Evolutionary conservation across 2,888 invertebrate genomes (phyloP).

Genomic region (Dascillus cervinus): DNA sequence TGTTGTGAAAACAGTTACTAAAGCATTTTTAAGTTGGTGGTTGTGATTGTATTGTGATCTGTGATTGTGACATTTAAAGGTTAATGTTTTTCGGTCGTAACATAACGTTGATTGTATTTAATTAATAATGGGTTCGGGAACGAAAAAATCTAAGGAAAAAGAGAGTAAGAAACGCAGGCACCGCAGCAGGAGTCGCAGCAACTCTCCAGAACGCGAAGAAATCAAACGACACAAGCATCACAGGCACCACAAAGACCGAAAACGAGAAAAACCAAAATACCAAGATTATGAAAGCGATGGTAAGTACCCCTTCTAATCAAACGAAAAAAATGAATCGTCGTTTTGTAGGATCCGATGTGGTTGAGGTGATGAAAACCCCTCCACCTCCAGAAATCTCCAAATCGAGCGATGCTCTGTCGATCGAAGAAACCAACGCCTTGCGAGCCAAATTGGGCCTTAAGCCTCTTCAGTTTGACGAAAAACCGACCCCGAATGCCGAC

Average conservation of each 20-base stretch:
- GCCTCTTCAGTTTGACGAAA: conserved; percentile 71
- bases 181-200: conserved; percentile 48
- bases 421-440: conserved; percentile 81
- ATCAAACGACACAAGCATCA: conserved; percentile 51
- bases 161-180: conserved; percentile 62
- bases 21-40: too few species aligned
- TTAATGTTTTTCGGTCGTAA: too few species aligned
- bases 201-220: conserved; percentile 39
- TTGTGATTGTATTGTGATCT: too few species aligned
- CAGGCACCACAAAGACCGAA: conserved; percentile 40
- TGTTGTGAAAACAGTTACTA: too few species aligned
- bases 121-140: conserved; percentile 56
- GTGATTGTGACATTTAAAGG: too few species aligned
- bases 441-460: conserved; percentile 90
- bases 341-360: conserved; percentile 33
- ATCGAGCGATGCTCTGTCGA: conserved; percentile 53
- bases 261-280: conserved; percentile 33
- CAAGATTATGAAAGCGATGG: conserved; percentile 48
- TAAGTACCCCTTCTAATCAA: conserved; percentile 43
- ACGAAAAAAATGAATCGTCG: too few species aligned
- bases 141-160: conserved; percentile 59
- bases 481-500: conserved; percentile 26
- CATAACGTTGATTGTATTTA: too few species aligned
- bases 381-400: conserved; percentile 31
- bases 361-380: conserved; percentile 30